Conservation (phyloP, 1,140 invertebrate species). For the Penaeus japonicus region DNA sequence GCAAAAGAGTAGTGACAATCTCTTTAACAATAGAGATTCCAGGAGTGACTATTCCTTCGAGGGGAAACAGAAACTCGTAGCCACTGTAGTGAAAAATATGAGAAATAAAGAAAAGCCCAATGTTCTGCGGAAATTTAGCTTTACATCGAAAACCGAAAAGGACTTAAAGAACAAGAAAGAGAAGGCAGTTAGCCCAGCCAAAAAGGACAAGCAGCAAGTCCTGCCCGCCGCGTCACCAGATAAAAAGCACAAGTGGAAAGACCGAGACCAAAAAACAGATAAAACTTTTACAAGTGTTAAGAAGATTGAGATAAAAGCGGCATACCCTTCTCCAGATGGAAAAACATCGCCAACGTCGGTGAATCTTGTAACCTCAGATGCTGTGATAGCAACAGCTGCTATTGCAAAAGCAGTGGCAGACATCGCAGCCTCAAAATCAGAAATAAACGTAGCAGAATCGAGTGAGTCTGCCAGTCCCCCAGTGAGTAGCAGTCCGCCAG, state of each 20-base stretch:
- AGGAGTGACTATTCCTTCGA: constrained; percentile 42
- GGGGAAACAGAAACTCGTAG: constrained; percentile 42
- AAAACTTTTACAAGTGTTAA: background rate
- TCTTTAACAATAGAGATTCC: constrained; percentile 22
- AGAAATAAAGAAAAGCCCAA: constrained; percentile 51
- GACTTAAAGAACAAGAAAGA: constrained; percentile 40
- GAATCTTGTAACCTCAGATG: background rate
- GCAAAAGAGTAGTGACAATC: constrained; percentile 26
- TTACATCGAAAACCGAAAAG: constrained; percentile 45
- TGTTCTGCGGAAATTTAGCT: constrained; percentile 36
- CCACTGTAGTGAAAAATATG: constrained; percentile 48
- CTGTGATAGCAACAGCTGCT: background rate
- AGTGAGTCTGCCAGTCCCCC: background rate
- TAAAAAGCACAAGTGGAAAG: background rate
- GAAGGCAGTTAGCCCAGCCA: background rate
- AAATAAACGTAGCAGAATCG: background rate
- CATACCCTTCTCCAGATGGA: background rate
- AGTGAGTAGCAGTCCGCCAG: background rate
- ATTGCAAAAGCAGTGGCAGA: constrained; percentile 43
- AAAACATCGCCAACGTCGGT: background rate
- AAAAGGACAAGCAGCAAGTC: background rate
- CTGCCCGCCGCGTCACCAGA: background rate
- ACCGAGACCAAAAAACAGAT: no score
- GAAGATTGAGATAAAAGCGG: background rate
- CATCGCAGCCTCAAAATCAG: background rate